Evolutionary conservation across 2,888 invertebrate genomes (phyloP).

Genomic region (Acleris holmiana): DNA sequence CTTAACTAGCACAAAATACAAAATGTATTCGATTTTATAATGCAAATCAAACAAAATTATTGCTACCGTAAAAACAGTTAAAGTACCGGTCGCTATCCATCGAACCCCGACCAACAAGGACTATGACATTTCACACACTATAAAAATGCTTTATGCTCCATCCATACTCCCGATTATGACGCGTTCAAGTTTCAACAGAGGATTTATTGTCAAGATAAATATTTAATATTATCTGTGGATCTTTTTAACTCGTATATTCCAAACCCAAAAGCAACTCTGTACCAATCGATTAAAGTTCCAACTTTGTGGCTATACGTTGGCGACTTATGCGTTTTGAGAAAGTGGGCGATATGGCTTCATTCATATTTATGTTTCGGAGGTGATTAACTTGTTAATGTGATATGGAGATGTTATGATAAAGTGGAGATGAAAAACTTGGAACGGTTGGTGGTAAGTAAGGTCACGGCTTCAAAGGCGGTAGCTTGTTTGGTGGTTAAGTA

Average conservation of each 20-base stretch:
- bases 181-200: slow-evolving; percentile 14
- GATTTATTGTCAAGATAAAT: slow-evolving; percentile 31
- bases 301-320: too few species aligned
- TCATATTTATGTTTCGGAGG: slow-evolving; percentile 32
- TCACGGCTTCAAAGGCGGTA: too few species aligned
- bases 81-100: neutral
- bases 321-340: slow-evolving; percentile 1
- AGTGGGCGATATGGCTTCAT: slow-evolving; percentile 22
- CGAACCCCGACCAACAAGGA: slow-evolving; percentile 29
- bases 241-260: too few species aligned
- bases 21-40: too few species aligned
- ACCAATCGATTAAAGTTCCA: too few species aligned
- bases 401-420: slow-evolving; percentile 24
- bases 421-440: slow-evolving; percentile 2
- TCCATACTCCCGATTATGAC: slow-evolving; percentile 30
- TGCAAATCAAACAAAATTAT: neutral
- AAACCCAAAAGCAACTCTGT: too few species aligned
- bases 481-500: too few species aligned
- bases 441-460: slow-evolving; percentile 1
- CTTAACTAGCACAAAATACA: too few species aligned
- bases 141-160: slow-evolving; percentile 37
- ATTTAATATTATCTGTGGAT: slow-evolving; percentile 12
- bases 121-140: slow-evolving; percentile 40
- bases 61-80: neutral
- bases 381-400: slow-evolving; percentile 37